Conservation (phyloP, 2,888 invertebrate species). For the Ennomos quercinarius region DNA sequence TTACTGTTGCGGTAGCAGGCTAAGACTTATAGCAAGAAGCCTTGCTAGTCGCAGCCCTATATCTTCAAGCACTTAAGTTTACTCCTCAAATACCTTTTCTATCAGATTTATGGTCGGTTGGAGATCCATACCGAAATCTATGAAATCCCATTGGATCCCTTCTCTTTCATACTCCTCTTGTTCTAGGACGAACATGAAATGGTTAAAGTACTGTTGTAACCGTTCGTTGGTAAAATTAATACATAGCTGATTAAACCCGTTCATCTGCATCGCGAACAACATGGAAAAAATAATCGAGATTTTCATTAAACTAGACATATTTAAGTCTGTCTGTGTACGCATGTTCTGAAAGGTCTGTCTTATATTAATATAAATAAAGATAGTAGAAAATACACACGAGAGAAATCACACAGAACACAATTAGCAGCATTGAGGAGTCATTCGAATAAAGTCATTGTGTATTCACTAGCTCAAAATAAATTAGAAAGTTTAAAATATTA, state of each 20-base stretch:
- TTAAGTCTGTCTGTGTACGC: conserved; percentile 42
- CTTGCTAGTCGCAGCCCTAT: conserved; percentile 62
- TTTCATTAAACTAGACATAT: conserved; percentile 43
- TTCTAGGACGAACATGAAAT: conserved; percentile 98
- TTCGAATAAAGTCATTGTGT: conserved; percentile 58
- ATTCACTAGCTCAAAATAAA: conserved; percentile 26
- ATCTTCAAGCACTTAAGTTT: conserved; percentile 60
- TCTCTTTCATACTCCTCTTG: conserved; percentile 98
- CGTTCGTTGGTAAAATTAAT: conserved; percentile 98
- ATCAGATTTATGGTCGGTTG: conserved; percentile 95
- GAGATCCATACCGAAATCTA: conserved; percentile 98
- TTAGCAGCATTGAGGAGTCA: conserved; percentile 71
- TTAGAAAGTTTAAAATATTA: conserved; percentile 20
- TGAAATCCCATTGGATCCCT: conserved; percentile 96
- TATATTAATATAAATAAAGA: conserved; percentile 45
- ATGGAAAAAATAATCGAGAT: conserved; percentile 64
- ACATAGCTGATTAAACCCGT: conserved; percentile 98
- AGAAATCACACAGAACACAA: conserved; percentile 66
- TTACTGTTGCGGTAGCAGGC: conserved; percentile 61
- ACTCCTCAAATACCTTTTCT: conserved; percentile 90
- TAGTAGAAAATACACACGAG: conserved; percentile 57
- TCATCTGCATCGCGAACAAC: conserved; percentile 88
- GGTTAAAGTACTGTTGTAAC: conserved; percentile 98
- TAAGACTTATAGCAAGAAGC: conserved; percentile 70
- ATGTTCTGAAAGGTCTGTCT: conserved; percentile 48